phyloP scores from a whole-genome alignment of 2,888 invertebrate species.

The Drosophila silvestris region DNA sequence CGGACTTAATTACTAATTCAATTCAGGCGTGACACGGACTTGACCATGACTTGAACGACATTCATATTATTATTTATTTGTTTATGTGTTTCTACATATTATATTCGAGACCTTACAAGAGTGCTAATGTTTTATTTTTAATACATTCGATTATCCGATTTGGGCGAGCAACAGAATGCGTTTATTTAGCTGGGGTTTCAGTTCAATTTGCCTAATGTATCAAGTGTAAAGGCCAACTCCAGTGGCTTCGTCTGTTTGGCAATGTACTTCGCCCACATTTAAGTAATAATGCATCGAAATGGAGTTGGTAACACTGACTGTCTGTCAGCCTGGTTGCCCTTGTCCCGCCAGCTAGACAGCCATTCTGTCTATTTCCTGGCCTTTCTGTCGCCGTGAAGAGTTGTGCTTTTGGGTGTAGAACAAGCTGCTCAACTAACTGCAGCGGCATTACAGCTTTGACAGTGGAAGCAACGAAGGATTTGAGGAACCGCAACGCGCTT shows the following conservation, averaged over 20 bases:
- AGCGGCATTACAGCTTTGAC: conserved; percentile 32
- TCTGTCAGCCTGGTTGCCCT: not conserved
- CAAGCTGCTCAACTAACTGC: conserved; percentile 76
- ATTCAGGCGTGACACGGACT: not conserved
- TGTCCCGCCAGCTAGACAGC: conserved; percentile 10
- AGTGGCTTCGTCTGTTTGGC: conserved; percentile 31
- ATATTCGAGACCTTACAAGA: too few species aligned
- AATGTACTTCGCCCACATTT: conserved; percentile 35
- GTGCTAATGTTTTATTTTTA: not conserved
- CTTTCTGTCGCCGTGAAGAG: conserved; percentile 41
- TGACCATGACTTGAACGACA: not conserved
- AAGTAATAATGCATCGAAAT: conserved; percentile 61
- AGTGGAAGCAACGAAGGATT: conserved; percentile 11
- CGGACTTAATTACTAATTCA: not conserved
- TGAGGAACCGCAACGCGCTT: conserved; percentile 33
- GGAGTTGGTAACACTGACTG: conserved; percentile 24
- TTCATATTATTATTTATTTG: not conserved
- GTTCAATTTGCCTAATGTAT: conserved; percentile 37
- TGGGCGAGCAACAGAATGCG: not conserved
- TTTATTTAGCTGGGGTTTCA: not conserved
- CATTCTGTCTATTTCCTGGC: conserved; percentile 17
- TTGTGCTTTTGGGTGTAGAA: conserved; percentile 72
- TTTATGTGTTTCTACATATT: too few species aligned
- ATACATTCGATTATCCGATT: not conserved
- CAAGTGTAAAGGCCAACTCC: conserved; percentile 1